Base-by-base conservation (phyloP, 1,140 invertebrate genomes). In the Aphis gossypii region DNA sequence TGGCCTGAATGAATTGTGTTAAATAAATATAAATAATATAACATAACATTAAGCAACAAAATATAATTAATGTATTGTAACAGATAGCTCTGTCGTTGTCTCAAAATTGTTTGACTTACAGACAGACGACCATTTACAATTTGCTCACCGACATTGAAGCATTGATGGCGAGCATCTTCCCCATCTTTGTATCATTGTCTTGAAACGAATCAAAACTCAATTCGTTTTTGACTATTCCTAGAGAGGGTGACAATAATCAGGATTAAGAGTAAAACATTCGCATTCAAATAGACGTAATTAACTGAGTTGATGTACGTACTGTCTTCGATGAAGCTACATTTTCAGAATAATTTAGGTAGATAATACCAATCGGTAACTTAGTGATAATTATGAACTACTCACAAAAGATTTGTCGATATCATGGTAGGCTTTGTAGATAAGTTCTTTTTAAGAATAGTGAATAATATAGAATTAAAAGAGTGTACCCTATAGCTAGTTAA, bases 201-300 rank as follows among this genome's bases (percentile, higher is more conserved):
- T 93, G 92, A 84, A 93, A 93, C 92, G 92, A 93, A 93, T 93
- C 92, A 93, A 93, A 93, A 93, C 92, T 86, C 82, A 93, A 93
- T 93, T 93, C 82, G 82, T 93, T 93, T 93, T 82, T 93, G 92
- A 93, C 82, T 93, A 93, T 93, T 93, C 92, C 92, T 93, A 93
- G 92, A 93, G 92, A 93, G 92, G 92, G 92, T 93, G 92, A 93
- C 92, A 93, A 93, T 93, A 93, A 93, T 93, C 92, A 93, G 92
- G 92, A 93, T 93, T 93, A 93, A 93, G 92, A 93, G 92, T 93
- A 93, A 93, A 93, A 93, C 92, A 93, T 93, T 93, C 92, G 92
- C 92, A 93, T 93, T 93, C 92, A 93, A 93, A 93, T 93, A 93
- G 92, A 93, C 92, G 82, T 93, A 93, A 93, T 93, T 54, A 84